These are phyloP conservation scores for Crossocerus cetratus DNA, from an alignment of 2,888 invertebrate species.

Conservation along the genomic window DNA sequence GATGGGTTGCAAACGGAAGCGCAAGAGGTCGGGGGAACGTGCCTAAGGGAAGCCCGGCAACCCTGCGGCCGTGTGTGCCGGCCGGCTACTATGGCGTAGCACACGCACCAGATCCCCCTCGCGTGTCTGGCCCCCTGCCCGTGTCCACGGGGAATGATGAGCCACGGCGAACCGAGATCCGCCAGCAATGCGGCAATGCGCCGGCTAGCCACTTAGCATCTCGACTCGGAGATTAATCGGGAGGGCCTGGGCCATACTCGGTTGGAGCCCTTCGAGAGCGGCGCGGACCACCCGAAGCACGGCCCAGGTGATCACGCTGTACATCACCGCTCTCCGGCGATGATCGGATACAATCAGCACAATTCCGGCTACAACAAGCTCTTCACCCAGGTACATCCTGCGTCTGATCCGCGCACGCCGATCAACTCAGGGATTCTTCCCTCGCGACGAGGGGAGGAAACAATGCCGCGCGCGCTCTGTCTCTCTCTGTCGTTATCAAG, in stretches of 20 bases:
- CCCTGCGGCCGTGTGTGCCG: slow-evolving; percentile 16
- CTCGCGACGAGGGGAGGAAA: not conserved
- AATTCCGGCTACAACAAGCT: slow-evolving; percentile 90
- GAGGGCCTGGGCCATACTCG: slow-evolving; percentile 24
- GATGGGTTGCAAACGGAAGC: slow-evolving; percentile 75
- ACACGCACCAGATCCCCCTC: slow-evolving; percentile 24
- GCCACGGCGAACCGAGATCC: slow-evolving; percentile 9
- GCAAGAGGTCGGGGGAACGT: slow-evolving; percentile 68
- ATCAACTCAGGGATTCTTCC: not conserved
- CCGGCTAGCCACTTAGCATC: slow-evolving; percentile 40
- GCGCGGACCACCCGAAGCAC: slow-evolving; percentile 51
- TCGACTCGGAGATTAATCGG: slow-evolving; percentile 19
- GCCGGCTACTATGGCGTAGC: slow-evolving; percentile 55
- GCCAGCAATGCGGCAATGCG: slow-evolving; percentile 65
- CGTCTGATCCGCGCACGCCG: not conserved
- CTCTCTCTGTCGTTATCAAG: no score
- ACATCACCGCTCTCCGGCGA: slow-evolving; percentile 72
- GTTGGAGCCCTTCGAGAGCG: slow-evolving; percentile 28
- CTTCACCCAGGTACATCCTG: slow-evolving; percentile 84
- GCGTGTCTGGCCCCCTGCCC: no score
- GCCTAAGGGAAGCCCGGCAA: slow-evolving; percentile 44
- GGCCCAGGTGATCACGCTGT: slow-evolving; percentile 56
- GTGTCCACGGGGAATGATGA: not conserved
- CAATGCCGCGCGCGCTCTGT: no score
- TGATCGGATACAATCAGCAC: slow-evolving; percentile 88